phyloP scores from a whole-genome alignment of 1,140 invertebrate species.

The Proales similis region DNA sequence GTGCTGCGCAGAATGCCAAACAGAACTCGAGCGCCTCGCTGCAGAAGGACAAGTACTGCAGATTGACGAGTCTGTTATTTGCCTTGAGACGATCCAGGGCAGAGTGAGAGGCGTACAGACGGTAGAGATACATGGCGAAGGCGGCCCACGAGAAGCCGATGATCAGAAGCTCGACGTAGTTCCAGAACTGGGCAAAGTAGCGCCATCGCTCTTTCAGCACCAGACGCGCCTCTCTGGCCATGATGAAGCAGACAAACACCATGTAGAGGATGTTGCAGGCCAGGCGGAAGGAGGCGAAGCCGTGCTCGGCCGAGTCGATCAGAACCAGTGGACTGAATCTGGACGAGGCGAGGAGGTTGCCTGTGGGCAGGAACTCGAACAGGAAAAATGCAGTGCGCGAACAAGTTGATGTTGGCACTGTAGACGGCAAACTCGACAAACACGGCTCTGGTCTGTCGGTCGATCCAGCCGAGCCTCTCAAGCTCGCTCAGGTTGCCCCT shows the following conservation, averaged over 20 bases:
- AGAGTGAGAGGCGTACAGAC: slow-evolving; percentile 45
- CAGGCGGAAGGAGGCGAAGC: slow-evolving; percentile 43
- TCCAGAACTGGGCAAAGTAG: slow-evolving; percentile 54
- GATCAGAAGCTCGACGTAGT: slow-evolving; percentile 48
- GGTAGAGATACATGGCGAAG: slow-evolving; percentile 52
- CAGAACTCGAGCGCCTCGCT: slow-evolving; percentile 55
- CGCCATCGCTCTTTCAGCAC: slow-evolving; percentile 41
- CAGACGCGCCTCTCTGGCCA: slow-evolving; percentile 50
- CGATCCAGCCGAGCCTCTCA: slow-evolving; percentile 55
- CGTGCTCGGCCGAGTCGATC: slow-evolving; percentile 40
- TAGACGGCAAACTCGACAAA: slow-evolving; percentile 59
- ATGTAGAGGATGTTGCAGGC: slow-evolving; percentile 18
- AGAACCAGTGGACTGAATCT: slow-evolving; percentile 52
- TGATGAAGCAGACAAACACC: slow-evolving; percentile 55
- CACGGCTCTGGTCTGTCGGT: slow-evolving; percentile 57
- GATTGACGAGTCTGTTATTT: slow-evolving; percentile 55
- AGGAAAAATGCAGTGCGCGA: slow-evolving; percentile 55
- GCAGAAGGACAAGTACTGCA: slow-evolving; percentile 54
- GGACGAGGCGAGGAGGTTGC: slow-evolving; percentile 55
- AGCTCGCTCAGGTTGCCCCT: slow-evolving; percentile 47
- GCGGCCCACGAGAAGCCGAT: slow-evolving; percentile 41
- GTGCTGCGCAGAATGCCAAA: slow-evolving; percentile 55
- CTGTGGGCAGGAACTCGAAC: slow-evolving; percentile 55
- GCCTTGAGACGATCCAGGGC: slow-evolving; percentile 50
- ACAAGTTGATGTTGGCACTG: slow-evolving; percentile 60